Base-by-base conservation (phyloP, 2,797 vertebrate genomes). In the Rhynchonycteris naso region DNA sequence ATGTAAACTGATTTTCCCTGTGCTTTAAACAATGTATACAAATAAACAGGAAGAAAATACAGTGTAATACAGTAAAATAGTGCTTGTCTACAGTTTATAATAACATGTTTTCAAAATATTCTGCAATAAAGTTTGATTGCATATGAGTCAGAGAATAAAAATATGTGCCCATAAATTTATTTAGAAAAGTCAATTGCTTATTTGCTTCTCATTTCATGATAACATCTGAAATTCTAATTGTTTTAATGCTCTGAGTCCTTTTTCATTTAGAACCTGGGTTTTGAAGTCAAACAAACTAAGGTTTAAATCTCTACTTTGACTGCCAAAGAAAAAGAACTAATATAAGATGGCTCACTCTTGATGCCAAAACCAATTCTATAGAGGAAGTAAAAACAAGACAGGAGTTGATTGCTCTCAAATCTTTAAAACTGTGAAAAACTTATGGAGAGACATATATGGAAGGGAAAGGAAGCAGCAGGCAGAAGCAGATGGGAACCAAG, bases 221-320 rank as follows among this genome's bases (percentile, higher is more conserved):
- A 95, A 90, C 92, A 95, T 93, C 94, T 96, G 96, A 92, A 95
- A 92, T 92, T 96, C 91, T 93, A 95, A 89, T 94, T 91, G 21
- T 88, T 93, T 71, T 91, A 83, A 69, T 83, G 76, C 91, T 28
- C 79, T 24, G 30, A 75, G 65, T 90, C n/a, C 5, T 90, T 65
- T 68, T 19, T 80, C 26, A 22, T 63, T 84, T 95, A 65, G 74
- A 94, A 47, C 35, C 90, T 71, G 56, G 47, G 22, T 92, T 95
- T 93, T 74, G 74, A 56, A 93, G 54, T 94, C 71, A 83, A 91
- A 71, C 69, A 89, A 75, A 93, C 26, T 74, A 83, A 84, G 38
- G 66, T 89, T 96, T 63, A 89, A 94, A 91, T 74, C 56, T 96
- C 85, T 92, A 8, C 58, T 71, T 82, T 86, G 75, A 85, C 83